Conservation (phyloP, 2,888 invertebrate genomes). For the Pterostichus madidus region DNA sequence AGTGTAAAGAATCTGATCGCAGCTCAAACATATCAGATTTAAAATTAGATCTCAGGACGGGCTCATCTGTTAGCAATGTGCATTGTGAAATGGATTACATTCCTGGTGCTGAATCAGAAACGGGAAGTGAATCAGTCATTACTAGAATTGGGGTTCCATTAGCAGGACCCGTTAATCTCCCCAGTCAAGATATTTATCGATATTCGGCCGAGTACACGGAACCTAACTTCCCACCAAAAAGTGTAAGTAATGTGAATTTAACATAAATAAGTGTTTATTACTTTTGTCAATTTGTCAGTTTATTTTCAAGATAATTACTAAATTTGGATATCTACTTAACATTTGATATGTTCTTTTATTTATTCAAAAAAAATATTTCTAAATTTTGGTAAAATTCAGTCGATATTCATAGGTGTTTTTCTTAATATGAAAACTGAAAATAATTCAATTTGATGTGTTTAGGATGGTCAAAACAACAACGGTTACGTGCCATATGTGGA, state of each 20-base stretch:
- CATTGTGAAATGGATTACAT: constrained; percentile 80
- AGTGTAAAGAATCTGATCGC: constrained; percentile 89
- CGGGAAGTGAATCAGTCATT: constrained; percentile 79
- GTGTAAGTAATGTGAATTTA: constrained; percentile 70
- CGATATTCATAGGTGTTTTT: too few relatives aligned
- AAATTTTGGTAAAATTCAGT: too few relatives aligned
- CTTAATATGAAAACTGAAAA: too few relatives aligned
- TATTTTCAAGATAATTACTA: too few relatives aligned
- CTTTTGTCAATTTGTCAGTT: constrained; percentile 25
- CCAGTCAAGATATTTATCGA: constrained; percentile 84
- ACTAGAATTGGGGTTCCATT: constrained; percentile 85
- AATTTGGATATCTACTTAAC: too few relatives aligned
- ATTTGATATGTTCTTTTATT: too few relatives aligned
- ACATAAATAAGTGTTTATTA: neutral
- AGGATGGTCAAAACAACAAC: constrained; percentile 91
- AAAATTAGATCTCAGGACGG: constrained; percentile 92
- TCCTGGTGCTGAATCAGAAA: constrained; percentile 79
- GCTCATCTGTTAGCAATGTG: constrained; percentile 87
- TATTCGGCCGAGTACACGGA: constrained; percentile 89
- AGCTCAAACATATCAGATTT: constrained; percentile 96
- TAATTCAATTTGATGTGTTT: constrained; percentile 43
- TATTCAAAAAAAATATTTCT: too few relatives aligned
- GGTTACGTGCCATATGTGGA: constrained; percentile 94
- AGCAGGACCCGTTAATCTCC: constrained; percentile 88
- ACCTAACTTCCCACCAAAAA: constrained; percentile 88